A percentile compares a stretch with the other conserved stretches of the same genome.
Conservation (phyloP, 1,140 invertebrate species). For the Micrasema longulum region DNA sequence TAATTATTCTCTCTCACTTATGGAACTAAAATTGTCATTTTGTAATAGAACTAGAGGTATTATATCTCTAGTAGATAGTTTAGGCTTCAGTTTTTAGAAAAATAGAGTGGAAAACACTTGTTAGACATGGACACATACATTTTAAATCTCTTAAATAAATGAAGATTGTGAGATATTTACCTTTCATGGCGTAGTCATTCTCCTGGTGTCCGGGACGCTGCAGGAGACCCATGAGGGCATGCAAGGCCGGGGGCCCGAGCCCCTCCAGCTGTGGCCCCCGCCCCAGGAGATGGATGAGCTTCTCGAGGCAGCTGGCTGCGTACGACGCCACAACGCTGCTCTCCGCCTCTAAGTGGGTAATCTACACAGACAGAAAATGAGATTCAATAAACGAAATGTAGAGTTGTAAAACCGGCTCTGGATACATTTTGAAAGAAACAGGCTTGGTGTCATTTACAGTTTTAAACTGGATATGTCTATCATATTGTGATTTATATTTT, state of each 20-base stretch:
- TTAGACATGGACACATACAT: too few species aligned
- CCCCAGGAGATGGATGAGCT: slow-evolving; percentile 81
- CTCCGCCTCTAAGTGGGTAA: slow-evolving; percentile 78
- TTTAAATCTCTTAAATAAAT: slow-evolving; percentile 45
- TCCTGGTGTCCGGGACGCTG: slow-evolving; percentile 82
- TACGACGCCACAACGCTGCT: slow-evolving; percentile 94
- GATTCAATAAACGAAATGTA: too few species aligned
- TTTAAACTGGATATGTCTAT: too few species aligned
- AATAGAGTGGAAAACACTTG: too few species aligned
- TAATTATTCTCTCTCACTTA: too few species aligned
- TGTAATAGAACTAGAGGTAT: not conserved
- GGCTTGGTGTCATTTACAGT: too few species aligned
- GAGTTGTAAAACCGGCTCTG: too few species aligned
- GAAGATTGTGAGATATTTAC: too few species aligned
- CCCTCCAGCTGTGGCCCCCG: slow-evolving; percentile 74
- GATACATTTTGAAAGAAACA: too few species aligned
- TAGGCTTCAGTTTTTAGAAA: too few species aligned
- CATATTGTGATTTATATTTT: too few species aligned
- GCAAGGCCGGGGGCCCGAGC: slow-evolving; percentile 68
- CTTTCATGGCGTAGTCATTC: slow-evolving; percentile 98
- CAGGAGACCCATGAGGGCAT: slow-evolving; percentile 81
- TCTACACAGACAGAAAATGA: slow-evolving; percentile 55
- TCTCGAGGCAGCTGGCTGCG: slow-evolving; percentile 91
- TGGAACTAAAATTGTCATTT: too few species aligned
- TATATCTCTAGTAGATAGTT: not conserved